Conservation (phyloP, 1,140 invertebrate genomes). For the Anthonomus grandis region DNA sequence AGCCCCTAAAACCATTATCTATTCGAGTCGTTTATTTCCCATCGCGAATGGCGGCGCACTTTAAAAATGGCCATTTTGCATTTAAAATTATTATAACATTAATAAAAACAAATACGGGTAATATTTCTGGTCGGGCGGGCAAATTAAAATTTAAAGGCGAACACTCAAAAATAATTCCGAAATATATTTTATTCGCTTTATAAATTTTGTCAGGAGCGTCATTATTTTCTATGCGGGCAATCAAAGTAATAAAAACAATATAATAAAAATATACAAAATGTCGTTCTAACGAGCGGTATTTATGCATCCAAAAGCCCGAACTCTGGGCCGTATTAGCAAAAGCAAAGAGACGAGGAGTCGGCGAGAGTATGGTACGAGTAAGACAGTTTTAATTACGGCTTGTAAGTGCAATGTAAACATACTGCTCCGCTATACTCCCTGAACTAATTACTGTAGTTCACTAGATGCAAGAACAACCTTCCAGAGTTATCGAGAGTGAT, state of each 20-base stretch:
- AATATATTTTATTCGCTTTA: conserved; percentile 18
- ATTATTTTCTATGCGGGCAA: neutral
- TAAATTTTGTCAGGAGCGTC: conserved; percentile 15
- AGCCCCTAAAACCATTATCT: conserved; percentile 16
- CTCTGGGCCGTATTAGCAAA: conserved; percentile 11
- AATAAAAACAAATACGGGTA: conserved; percentile 26
- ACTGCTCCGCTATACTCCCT: conserved; percentile 25
- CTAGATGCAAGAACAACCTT: conserved; percentile 21
- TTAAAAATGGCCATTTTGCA: conserved; percentile 19
- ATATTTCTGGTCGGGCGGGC: conserved; percentile 13
- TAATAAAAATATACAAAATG: no score
- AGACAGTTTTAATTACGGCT: conserved; percentile 29
- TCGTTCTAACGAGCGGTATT: neutral
- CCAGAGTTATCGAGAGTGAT: conserved; percentile 10
- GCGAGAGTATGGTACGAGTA: conserved; percentile 14
- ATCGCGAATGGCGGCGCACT: conserved; percentile 1
- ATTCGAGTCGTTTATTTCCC: conserved; percentile 2
- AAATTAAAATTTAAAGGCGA: conserved; percentile 28
- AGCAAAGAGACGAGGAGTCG: conserved; percentile 9
- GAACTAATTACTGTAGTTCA: conserved; percentile 26
- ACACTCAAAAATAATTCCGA: conserved; percentile 27
- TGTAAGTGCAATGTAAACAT: conserved; percentile 28
- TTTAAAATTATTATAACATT: conserved; percentile 30
- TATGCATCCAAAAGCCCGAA: neutral
- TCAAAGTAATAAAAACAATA: no score